Conservation (phyloP, 2,113 vertebrate genomes). For the Larimichthys polyactis region DNA sequence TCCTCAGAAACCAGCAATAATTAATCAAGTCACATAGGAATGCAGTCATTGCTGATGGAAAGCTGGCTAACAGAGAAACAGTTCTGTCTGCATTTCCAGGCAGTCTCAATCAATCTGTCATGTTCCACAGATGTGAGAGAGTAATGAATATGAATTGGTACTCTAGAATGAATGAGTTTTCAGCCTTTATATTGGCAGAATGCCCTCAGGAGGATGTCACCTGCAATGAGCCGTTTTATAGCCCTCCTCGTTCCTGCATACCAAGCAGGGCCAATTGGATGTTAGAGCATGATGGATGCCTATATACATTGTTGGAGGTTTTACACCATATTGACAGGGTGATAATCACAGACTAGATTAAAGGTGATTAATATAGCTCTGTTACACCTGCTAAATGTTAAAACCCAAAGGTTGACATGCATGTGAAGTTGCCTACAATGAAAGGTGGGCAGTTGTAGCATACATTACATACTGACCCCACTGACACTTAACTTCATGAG, state of each 20-base stretch:
- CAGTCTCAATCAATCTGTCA: conserved; percentile 67
- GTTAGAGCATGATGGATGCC: conserved; percentile 42
- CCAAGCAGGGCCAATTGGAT: conserved; percentile 43
- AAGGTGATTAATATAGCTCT: conserved; percentile 1
- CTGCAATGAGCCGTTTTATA: conserved; percentile 72
- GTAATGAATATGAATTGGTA: conserved; percentile 74
- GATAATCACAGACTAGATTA: conserved; percentile 37
- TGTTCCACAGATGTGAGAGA: conserved; percentile 50
- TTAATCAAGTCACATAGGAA: conserved; percentile 46
- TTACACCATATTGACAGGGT: conserved; percentile 37
- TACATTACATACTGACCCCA: too few relatives aligned
- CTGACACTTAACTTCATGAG: neutral
- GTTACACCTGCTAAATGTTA: neutral
- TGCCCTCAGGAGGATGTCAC: conserved; percentile 69
- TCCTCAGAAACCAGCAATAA: conserved; percentile 32
- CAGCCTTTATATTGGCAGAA: conserved; percentile 64
- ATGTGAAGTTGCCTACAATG: neutral
- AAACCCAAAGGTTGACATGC: neutral
- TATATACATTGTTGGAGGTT: conserved; percentile 14
- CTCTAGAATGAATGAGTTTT: conserved; percentile 64
- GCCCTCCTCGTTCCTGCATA: conserved; percentile 55
- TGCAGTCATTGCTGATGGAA: conserved; percentile 35
- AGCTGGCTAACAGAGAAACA: conserved; percentile 40
- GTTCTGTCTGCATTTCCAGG: conserved; percentile 46
- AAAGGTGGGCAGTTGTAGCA: neutral